phyloP scores from a whole-genome alignment of 2,797 vertebrate genomes.

The Ctenopoma kingsleyae region DNA sequence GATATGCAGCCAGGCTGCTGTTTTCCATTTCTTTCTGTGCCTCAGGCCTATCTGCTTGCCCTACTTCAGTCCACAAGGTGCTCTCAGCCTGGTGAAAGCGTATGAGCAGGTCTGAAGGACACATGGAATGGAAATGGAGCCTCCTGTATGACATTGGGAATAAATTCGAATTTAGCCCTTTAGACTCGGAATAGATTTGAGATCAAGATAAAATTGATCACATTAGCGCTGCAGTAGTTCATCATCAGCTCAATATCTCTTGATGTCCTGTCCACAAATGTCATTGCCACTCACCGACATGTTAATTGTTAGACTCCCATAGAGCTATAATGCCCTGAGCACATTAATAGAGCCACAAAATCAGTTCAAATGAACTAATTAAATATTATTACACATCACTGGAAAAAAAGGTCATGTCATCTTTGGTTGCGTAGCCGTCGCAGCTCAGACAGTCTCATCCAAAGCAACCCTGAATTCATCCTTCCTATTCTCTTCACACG shows the following conservation, averaged over 20 bases:
- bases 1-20: conserved; percentile 53
- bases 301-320: conserved; percentile 31
- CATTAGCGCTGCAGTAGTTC: conserved; percentile 26
- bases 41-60: conserved; percentile 48
- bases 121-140: neutral
- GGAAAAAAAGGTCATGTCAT: conserved; percentile 51
- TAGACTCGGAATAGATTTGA: conserved; percentile 35
- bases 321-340: conserved; percentile 12
- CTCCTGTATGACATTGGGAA: conserved; percentile 30
- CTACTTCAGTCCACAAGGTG: conserved; percentile 69
- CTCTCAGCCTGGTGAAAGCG: conserved; percentile 40
- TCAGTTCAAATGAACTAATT: conserved; percentile 61
- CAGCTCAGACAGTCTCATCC: conserved; percentile 57
- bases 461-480: conserved; percentile 66
- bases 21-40: conserved; percentile 55
- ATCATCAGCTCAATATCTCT: conserved; percentile 25
- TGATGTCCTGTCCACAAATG: conserved; percentile 24
- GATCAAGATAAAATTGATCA: conserved; percentile 27
- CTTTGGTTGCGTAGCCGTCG: conserved; percentile 45
- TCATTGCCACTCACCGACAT: conserved; percentile 29
- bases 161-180: conserved; percentile 18
- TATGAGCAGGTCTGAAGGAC: conserved; percentile 39
- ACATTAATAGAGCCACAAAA: conserved; percentile 22
- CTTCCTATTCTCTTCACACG: conserved; percentile 53
- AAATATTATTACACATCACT: conserved; percentile 51